Evolutionary conservation across 37 sponge, comb jelly and placozoan genomes (phyloP).

Genomic region (Theonella swinhoei): DNA sequence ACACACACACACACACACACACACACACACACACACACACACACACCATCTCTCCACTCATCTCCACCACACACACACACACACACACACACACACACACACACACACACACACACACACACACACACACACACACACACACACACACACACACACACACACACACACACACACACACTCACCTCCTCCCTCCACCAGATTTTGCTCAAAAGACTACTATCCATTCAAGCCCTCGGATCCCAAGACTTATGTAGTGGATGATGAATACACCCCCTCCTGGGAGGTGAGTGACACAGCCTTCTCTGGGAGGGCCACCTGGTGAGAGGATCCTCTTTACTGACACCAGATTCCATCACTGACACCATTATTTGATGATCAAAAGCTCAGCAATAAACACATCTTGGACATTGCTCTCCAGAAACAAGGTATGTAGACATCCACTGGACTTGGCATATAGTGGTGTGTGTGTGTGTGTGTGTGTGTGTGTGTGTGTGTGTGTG

Average conservation of each 20-base stretch:
- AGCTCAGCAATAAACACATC: conserved; percentile 54
- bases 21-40: too few relatives aligned
- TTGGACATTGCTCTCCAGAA: conserved; percentile 27
- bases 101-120: too few relatives aligned
- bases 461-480: background rate
- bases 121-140: too few relatives aligned
- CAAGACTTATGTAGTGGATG: conserved; percentile 71
- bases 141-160: too few relatives aligned
- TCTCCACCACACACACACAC: too few relatives aligned
- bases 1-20: conserved; percentile 5
- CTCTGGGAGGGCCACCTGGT: background rate
- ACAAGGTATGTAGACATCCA: conserved; percentile 47
- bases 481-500: background rate
- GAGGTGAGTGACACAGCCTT: conserved; percentile 42
- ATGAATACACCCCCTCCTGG: conserved; percentile 67
- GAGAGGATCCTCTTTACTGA: background rate
- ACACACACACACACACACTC: too few relatives aligned
- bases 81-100: too few relatives aligned
- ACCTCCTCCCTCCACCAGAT: conserved; percentile 35
- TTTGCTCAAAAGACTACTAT: conserved; percentile 64
- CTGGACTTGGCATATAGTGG: background rate
- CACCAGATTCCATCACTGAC: conserved; percentile 54
- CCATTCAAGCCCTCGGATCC: conserved; percentile 51
- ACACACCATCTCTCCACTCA: too few relatives aligned
- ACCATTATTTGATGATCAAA: background rate